A percentile compares a stretch with the other conserved stretches of the same genome.
Evolutionary conservation across 2,113 vertebrate genomes (phyloP).

Genomic region (Bucco capensis): DNA sequence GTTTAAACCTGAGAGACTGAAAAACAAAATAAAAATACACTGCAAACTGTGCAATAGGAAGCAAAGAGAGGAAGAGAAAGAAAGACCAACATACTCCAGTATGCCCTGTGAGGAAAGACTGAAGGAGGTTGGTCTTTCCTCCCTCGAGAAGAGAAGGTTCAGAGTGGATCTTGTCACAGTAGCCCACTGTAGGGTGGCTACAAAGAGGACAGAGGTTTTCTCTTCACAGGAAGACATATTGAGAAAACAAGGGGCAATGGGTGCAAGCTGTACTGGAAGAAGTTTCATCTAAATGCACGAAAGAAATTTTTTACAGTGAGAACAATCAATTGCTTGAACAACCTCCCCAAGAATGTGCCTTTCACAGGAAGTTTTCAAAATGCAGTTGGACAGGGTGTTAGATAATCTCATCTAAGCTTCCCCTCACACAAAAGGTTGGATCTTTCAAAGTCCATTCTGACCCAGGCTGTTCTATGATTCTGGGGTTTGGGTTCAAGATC

Average conservation of each 20-base stretch:
- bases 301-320: not conserved
- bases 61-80: not conserved
- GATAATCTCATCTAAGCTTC: not conserved
- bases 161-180: not conserved
- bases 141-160: not conserved
- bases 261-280: not conserved
- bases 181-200: not conserved
- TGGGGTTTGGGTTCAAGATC: not conserved
- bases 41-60: not conserved
- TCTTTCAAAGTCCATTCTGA: not conserved
- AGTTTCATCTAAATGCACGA: not conserved
- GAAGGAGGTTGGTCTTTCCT: not conserved
- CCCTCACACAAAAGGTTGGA: not conserved
- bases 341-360: not conserved
- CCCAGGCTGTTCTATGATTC: not conserved
- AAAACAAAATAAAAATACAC: not conserved
- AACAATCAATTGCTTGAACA: not conserved
- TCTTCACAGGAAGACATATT: not conserved
- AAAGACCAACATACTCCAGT: not conserved
- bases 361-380: not conserved
- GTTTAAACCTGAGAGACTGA: not conserved
- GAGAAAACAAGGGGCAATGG: not conserved
- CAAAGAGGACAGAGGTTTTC: not conserved
- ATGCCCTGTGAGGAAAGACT: not conserved
- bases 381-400: not conserved